Evolutionary conservation across 2,113 vertebrate genomes (phyloP).

Genomic region (Pygoscelis antarcticus): DNA sequence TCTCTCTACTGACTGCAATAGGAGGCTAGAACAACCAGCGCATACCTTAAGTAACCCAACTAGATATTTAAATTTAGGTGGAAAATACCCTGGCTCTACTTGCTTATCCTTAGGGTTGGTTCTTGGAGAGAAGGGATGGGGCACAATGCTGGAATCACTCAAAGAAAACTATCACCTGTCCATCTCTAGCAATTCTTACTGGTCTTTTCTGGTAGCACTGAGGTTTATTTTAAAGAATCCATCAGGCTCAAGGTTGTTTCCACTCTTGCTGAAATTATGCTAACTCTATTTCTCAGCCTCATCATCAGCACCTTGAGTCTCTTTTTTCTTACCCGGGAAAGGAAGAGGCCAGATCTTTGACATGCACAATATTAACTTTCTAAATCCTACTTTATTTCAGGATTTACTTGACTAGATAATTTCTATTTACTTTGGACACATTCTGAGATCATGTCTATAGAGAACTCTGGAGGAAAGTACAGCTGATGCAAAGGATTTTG

Average conservation of each 20-base stretch:
- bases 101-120: neutral
- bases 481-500: neutral
- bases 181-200: neutral
- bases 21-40: neutral
- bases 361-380: neutral
- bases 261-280: neutral
- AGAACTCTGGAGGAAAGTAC: neutral
- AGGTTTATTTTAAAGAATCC: neutral
- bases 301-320: neutral
- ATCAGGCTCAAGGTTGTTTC: neutral
- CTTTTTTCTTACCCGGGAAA: neutral
- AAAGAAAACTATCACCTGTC: neutral
- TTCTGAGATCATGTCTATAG: neutral
- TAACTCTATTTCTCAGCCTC: neutral
- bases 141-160: neutral
- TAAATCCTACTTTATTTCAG: neutral
- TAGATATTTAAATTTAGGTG: neutral
- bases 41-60: neutral
- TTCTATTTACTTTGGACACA: conserved; percentile 15
- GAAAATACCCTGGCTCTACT: neutral
- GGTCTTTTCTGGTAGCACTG: neutral
- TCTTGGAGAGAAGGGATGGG: neutral
- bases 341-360: neutral
- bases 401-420: neutral
- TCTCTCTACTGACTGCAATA: neutral